These are phyloP conservation scores for Balaeniceps rex DNA, from an alignment of 2,113 vertebrate species.

Conservation along the genomic window DNA sequence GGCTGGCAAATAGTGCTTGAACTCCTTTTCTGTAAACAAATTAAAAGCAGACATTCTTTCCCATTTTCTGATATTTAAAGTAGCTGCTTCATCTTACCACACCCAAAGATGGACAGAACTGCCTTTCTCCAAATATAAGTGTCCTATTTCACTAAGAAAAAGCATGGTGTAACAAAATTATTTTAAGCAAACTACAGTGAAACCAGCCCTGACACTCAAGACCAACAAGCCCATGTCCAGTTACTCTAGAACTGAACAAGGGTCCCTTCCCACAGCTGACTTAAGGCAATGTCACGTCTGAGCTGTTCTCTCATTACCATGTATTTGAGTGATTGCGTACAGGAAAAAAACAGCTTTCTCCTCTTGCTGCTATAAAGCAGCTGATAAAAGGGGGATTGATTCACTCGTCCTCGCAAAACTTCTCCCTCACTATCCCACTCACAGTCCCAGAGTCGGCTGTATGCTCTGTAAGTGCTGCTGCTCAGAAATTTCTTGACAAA, in stretches of 20 bases:
- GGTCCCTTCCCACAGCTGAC: not conserved
- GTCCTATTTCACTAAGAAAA: not conserved
- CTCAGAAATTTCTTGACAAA: not conserved
- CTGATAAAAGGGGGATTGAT: accelerated
- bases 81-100: accelerated
- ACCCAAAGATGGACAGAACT: not conserved
- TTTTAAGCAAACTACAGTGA: not conserved
- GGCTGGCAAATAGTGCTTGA: not conserved
- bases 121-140: not conserved
- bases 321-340: accelerated
- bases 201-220: accelerated
- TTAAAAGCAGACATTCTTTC: not conserved
- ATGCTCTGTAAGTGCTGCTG: not conserved
- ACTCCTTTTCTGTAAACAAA: not conserved
- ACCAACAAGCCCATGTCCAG: not conserved
- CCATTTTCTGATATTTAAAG: not conserved
- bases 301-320: not conserved
- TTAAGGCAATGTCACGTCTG: accelerated
- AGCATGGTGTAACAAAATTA: accelerated
- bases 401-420: not conserved
- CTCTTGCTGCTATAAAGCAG: accelerated
- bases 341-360: not conserved
- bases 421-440: not conserved
- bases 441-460: not conserved
- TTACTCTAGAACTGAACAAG: not conserved